Base-by-base conservation (phyloP, 2,888 invertebrate species). In the Sepiola atlantica region DNA sequence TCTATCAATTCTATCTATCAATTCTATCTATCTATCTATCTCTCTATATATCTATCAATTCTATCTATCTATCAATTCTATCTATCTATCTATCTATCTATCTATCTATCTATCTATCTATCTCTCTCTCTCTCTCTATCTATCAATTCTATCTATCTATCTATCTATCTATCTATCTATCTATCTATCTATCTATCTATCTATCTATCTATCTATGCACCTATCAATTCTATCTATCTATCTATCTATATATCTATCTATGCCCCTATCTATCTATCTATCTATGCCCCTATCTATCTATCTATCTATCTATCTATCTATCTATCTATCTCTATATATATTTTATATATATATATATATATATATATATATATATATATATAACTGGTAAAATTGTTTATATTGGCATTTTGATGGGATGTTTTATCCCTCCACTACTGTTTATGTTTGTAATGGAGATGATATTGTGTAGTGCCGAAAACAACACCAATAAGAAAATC, bases 31-130 rank as follows among this genome's bases (percentile, higher is more conserved):
- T 77, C 21, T 77, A 3, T 1, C 21, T 28, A 77, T 77, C 77
- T 77, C 21, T 77, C 77, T 77, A 77, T 77, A 20, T 77, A 77
- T 77, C 77, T 77, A 77, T 77, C 77, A n/a, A n/a, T n/a, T n/a
- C n/a, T n/a, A n/a, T n/a, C n/a, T 77, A 77, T 77, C 77, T 77
- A 77, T 77, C 77, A 24, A 77, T n/a, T 77, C 77, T 77, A 77
- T 77, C 77, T 77, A 77, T 77, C 77, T 77, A 77, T 77, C 77
- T 77, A 77, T 77, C 77, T 77, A 77, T 77, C 77, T 77, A 77
- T 77, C 77, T 77, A 77, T 77, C 77, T 77, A 77, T 77, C 77
- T 77, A 77, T 77, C 77, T 77, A 77, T 77, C 77, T 77, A 77
- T 77, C 77, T 77, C 18, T 77, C 77, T 77, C 18, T 77, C 77